A percentile compares a stretch with the other conserved stretches of the same genome.
These are phyloP conservation scores for Cottus gobio DNA, from an alignment of 2,113 vertebrate genomes.

Conservation along the genomic window DNA sequence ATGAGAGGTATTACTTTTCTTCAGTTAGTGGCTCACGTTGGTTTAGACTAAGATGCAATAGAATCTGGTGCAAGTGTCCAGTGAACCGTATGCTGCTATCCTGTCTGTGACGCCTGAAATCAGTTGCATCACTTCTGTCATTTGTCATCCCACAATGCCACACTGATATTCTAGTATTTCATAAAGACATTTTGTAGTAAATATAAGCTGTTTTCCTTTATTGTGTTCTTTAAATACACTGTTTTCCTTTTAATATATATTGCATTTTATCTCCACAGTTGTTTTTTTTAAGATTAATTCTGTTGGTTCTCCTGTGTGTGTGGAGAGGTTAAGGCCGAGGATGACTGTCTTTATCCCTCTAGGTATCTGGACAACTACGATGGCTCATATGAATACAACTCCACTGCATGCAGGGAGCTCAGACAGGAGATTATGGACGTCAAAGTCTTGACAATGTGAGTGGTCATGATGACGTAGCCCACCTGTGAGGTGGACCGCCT, in stretches of 20 bases:
- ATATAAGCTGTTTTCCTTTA: constrained; percentile 23
- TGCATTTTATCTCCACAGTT: constrained; percentile 29
- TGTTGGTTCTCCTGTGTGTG: constrained; percentile 40
- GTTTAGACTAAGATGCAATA: constrained; percentile 71
- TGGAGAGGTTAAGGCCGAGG: constrained; percentile 35
- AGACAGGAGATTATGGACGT: constrained; percentile 94
- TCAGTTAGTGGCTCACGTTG: constrained; percentile 23
- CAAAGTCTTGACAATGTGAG: constrained; percentile 98
- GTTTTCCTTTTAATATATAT: constrained; percentile 6
- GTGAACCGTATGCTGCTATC: constrained; percentile 41
- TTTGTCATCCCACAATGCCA: constrained; percentile 62
- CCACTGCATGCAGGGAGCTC: constrained; percentile 93
- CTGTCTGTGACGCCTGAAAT: constrained; percentile 45
- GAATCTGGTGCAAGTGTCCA: constrained; percentile 76
- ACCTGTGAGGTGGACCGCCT: neutral
- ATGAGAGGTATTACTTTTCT: constrained; percentile 35
- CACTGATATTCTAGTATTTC: constrained; percentile 46
- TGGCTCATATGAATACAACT: constrained; percentile 93
- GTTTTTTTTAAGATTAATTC: neutral
- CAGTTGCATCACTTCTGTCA: constrained; percentile 67
- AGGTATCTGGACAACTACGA: constrained; percentile 97
- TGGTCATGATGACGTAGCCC: constrained; percentile 50
- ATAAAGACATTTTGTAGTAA: constrained; percentile 43
- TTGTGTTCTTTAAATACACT: neutral
- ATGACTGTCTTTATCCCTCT: constrained; percentile 79